Evolutionary conservation across 2,113 vertebrate genomes (phyloP), one percentile per base, ranked within the genome.

Genomic region (Pipa parva): DNA sequence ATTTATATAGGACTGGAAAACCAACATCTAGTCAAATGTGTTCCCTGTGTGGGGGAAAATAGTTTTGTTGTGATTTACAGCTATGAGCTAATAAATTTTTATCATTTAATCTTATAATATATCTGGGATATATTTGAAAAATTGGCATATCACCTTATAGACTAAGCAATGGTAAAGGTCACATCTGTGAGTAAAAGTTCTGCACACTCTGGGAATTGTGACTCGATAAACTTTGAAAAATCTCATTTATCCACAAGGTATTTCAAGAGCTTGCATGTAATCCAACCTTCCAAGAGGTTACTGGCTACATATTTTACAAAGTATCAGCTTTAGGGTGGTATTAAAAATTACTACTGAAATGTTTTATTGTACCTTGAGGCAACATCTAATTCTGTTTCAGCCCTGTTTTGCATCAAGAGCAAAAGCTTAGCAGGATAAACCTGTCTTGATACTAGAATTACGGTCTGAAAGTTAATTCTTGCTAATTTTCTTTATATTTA

Each of bases 141-240:
- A 42, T 52, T 36, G 18, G 31, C 24, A 21, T 6, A 39, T 69
- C 33, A 69, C 57, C 46, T 52, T n/a, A 22, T 5, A 36, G 6
- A 26, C 24, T 25, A 15, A 21, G 3, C 21, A 13, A 21, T 13
- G 20, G 26, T 58, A 15, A 52, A 52, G 65, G 57, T 60, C 65
- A 52, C 65, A 69, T 69, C 65, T 69, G 65, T 51, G 24, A 52
- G 15, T 9, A 12, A 68, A 59, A 59, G 4, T 68, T 27, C 26
- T 12, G 20, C 31, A 36, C 10, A 51, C 28, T 17, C 28, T 15
- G 33, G 36, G 56, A 60, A 8, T 7, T 45, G 17, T 18, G 25
- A 8, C 45, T 13, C 11, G 0, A 24, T 42, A 51, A 50, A 37
- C 18, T 29, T 20, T 7, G 42, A 65, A 63, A 22, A 20, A 22